Conservation (phyloP, 1,140 invertebrate species). For the Lasaia peninsularis region DNA sequence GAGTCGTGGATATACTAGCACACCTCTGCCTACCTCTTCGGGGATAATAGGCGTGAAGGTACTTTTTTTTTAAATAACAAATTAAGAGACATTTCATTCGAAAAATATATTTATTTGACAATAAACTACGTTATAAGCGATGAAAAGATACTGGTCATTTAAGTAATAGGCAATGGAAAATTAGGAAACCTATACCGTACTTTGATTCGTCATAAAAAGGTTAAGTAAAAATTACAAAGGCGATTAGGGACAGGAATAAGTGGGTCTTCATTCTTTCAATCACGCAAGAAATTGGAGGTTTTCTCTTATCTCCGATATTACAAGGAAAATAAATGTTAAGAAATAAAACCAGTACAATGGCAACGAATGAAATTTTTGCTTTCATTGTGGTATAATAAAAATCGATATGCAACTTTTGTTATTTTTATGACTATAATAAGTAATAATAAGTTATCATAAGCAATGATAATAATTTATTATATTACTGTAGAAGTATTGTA, state of each 20-base stretch:
- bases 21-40: too few species aligned
- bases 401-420: conserved; percentile 2
- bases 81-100: too few species aligned
- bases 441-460: background rate
- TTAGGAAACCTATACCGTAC: background rate
- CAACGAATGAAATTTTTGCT: conserved; percentile 16
- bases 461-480: too few species aligned
- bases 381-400: conserved; percentile 11
- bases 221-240: conserved; percentile 4
- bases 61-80: too few species aligned
- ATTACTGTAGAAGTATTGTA: too few species aligned
- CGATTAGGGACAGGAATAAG: conserved; percentile 11
- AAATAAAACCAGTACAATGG: conserved; percentile 14
- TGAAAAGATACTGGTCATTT: background rate
- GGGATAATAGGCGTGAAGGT: too few species aligned
- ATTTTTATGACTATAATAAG: background rate
- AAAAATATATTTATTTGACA: too few species aligned
- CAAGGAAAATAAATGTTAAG: conserved; percentile 15
- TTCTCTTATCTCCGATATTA: conserved; percentile 14
- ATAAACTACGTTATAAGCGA: too few species aligned
- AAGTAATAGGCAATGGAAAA: background rate
- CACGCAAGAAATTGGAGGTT: conserved; percentile 18
- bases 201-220: background rate
- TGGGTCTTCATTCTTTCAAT: conserved; percentile 19
- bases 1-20: too few species aligned